A percentile compares a stretch with the other conserved stretches of the same genome.
Evolutionary conservation across 2,888 invertebrate species (phyloP).

Genomic region (Cactoblastis cactorum): DNA sequence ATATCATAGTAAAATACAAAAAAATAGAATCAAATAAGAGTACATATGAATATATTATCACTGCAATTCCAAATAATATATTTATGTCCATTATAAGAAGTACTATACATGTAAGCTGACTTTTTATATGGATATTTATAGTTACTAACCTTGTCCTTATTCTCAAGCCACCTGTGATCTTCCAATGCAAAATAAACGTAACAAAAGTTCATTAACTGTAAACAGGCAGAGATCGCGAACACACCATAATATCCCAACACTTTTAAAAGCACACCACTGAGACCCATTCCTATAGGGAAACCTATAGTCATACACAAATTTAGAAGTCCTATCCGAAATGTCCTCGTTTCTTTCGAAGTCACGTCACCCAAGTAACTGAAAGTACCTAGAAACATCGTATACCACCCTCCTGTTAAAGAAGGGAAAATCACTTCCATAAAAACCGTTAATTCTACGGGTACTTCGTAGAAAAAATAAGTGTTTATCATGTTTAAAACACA

Average conservation of each 20-base stretch:
- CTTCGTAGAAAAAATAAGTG: slow-evolving; percentile 76
- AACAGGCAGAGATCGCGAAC: slow-evolving; percentile 55
- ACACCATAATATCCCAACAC: slow-evolving; percentile 77
- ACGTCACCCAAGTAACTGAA: slow-evolving; percentile 82
- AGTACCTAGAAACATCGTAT: slow-evolving; percentile 77
- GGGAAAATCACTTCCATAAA: slow-evolving; percentile 76
- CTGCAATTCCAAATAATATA: too few species aligned
- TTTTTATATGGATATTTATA: not conserved
- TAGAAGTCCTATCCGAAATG: slow-evolving; percentile 79
- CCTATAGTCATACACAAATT: slow-evolving; percentile 70
- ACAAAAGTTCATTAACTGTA: slow-evolving; percentile 63
- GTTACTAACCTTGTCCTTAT: slow-evolving; percentile 56
- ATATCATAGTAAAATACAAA: too few species aligned
- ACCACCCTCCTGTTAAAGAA: slow-evolving; percentile 77
- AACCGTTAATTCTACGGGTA: slow-evolving; percentile 74
- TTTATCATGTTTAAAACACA: slow-evolving; percentile 72
- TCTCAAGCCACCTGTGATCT: slow-evolving; percentile 65
- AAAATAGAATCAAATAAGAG: too few species aligned
- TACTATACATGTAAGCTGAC: too few species aligned
- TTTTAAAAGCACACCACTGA: slow-evolving; percentile 61
- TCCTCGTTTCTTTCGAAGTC: slow-evolving; percentile 76
- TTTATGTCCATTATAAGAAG: too few species aligned
- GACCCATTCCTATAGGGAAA: slow-evolving; percentile 68
- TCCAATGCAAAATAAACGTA: slow-evolving; percentile 65
- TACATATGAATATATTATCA: too few species aligned